Evolutionary conservation across 1,140 invertebrate species (phyloP), one percentile per base, ranked within the genome.

Genomic region (Eubasilissa regina): DNA sequence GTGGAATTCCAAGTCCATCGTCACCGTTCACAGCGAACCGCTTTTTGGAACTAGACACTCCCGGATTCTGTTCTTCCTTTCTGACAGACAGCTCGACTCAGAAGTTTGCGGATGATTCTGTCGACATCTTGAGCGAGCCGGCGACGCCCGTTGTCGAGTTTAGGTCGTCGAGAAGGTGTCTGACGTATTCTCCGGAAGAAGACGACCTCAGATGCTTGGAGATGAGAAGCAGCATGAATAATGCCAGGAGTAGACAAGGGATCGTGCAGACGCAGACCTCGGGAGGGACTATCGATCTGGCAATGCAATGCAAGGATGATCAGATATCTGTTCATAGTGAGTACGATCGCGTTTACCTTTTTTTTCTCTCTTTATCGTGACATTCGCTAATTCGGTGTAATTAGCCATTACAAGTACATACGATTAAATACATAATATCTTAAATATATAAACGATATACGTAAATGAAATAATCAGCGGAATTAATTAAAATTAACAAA

Each of bases 301-400:
- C 64, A 0, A 79, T 81, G 10, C 47, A 66, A 8, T 79, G 25
- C 70, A 76, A 77, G 43, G 60, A 81, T 74, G 60, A 81, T 56
- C 73, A 75, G 13, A 79, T 83, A 17, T 79, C 77, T 60, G 80
- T 83, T 51, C 79, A 81, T 72, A 81, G 82, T 81, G 80, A 83
- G 82, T 83, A 83, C 17, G 75, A 75, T 78, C 68, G 70, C 12
- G 9, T 56, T 75, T 43, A 7, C 35, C 12, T 53, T 66, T 15
- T 35, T 64, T 35, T 35, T 35, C 6, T 6, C 25, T 6, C 25
- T 35, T 1, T 35, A 35, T 35, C 6, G 25, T n/a, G n/a, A n/a
- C n/a, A n/a, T n/a, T n/a, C n/a, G n/a, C n/a, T n/a, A n/a, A n/a
- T n/a, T n/a, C n/a, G n/a, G n/a, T n/a, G n/a, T n/a, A n/a, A n/a